Evolutionary conservation across 1,140 invertebrate genomes (phyloP), one percentile per base, ranked within the genome.

Genomic region (Eriosoma lanigerum): DNA sequence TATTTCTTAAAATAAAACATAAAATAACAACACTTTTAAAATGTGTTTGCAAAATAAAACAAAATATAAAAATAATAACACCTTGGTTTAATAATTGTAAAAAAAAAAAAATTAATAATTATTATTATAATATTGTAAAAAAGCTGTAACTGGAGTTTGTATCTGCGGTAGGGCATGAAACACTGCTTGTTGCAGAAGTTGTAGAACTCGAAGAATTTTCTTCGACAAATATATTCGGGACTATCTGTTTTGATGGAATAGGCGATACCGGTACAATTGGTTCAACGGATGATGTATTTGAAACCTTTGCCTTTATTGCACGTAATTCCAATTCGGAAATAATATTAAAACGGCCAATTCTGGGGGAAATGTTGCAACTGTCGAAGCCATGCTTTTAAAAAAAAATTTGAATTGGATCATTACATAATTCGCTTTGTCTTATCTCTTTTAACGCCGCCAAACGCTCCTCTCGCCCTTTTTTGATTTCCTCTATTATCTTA

Each of bases 391-490:
- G 19, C 26, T 62, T 62, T 62, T 32, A 32, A 62, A 62, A 62
- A n/a, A 32, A 62, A 32, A 32, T n/a, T 54, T n/a, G 17, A 54
- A 54, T 10, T 48, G 48, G 44, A 21, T 68, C 5, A 68, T 68
- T 68, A 68, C 64, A 68, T n/a, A n/a, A n/a, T 46, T 46, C 19
- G 13, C 19, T 9, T 68, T 13, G 17, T 46, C 9, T 68, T 38
- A 46, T 68, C n/a, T 68, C 64, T 68, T 46, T 68, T 13, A 68
- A 44, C 12, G 10, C n/a, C n/a, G 64, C 64, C n/a, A 68, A 68
- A n/a, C 64, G 64, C 19, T 48, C n/a, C 38, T 68, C 64, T 21
- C 64, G 38, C 13, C 38, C 38, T 68, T 68, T 68, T 13, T 24
- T 68, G 32, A 68, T 68, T 48, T 46, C 38, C n/a, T 68, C 19